A percentile compares a stretch with the other conserved stretches of the same genome.
Conservation (phyloP, 1,140 invertebrate species). For the Nasonia longicornis region DNA sequence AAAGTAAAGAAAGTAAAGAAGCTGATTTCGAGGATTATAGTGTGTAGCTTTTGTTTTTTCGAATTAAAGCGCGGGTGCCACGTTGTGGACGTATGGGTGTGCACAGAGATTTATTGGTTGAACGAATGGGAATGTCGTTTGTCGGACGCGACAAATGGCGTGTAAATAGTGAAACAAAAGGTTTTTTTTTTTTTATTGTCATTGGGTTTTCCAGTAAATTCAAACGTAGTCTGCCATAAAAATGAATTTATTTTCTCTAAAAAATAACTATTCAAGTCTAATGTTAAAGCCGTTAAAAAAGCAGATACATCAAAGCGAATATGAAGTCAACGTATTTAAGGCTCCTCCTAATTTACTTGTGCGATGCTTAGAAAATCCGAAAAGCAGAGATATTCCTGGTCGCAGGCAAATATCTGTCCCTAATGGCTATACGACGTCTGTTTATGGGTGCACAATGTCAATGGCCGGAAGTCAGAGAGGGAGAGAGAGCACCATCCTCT, state of each 20-base stretch:
- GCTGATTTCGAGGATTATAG: neutral
- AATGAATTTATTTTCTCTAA: neutral
- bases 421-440: neutral
- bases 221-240: neutral
- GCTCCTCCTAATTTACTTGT: no score
- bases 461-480: neutral
- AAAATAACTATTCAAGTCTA: no score
- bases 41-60: neutral
- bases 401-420: neutral
- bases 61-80: neutral
- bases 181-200: neutral
- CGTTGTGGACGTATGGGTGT: no score
- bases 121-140: neutral
- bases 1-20: neutral
- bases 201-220: neutral
- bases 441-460: neutral
- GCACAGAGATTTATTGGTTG: neutral
- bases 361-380: neutral
- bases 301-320: no score
- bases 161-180: neutral
- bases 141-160: neutral
- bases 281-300: no score
- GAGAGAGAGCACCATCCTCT: neutral
- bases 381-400: neutral
- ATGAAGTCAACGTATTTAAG: no score